These are phyloP conservation scores for Cheilosia urbana DNA, from an alignment of 2,888 invertebrate species.

Conservation along the genomic window DNA sequence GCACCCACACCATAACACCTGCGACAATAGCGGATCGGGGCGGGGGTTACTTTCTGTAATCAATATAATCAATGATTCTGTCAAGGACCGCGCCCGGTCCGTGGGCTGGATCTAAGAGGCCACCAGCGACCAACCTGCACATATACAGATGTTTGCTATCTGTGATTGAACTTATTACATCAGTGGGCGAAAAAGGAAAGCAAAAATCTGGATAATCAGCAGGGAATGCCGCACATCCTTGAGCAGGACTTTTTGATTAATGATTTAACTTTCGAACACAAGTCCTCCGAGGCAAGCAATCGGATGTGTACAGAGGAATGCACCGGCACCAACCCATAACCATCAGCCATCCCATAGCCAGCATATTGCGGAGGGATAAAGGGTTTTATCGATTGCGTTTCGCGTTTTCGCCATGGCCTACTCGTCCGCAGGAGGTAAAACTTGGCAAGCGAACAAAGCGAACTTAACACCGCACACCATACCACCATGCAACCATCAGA, in stretches of 20 bases:
- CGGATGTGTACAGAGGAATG: neutral
- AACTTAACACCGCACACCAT: neutral
- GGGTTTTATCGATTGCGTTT: constrained; percentile 67
- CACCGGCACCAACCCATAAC: constrained; percentile 27
- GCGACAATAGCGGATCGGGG: constrained; percentile 1
- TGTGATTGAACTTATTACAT: constrained; percentile 57
- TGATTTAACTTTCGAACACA: constrained; percentile 61
- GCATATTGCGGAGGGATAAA: constrained; percentile 64
- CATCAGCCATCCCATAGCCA: constrained; percentile 2
- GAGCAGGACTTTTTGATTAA: constrained; percentile 64
- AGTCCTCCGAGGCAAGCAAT: neutral
- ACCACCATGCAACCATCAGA: constrained; percentile 3
- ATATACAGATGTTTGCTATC: constrained; percentile 54
- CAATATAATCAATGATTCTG: constrained; percentile 62
- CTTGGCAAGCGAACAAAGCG: constrained; percentile 34
- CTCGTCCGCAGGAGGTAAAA: constrained; percentile 20
- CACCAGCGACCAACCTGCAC: neutral
- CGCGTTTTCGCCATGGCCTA: neutral
- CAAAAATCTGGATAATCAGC: constrained; percentile 15
- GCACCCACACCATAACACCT: neutral
- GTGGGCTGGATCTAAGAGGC: neutral
- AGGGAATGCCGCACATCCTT: constrained; percentile 14
- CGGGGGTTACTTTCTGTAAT: constrained; percentile 27
- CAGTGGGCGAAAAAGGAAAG: neutral
- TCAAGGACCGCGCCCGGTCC: constrained; percentile 33